A percentile compares a stretch with the other conserved stretches of the same genome.
These are phyloP conservation scores for Scaptodrosophila latifasciaeformis DNA, from an alignment of 2,888 invertebrate species.

Conservation along the genomic window DNA sequence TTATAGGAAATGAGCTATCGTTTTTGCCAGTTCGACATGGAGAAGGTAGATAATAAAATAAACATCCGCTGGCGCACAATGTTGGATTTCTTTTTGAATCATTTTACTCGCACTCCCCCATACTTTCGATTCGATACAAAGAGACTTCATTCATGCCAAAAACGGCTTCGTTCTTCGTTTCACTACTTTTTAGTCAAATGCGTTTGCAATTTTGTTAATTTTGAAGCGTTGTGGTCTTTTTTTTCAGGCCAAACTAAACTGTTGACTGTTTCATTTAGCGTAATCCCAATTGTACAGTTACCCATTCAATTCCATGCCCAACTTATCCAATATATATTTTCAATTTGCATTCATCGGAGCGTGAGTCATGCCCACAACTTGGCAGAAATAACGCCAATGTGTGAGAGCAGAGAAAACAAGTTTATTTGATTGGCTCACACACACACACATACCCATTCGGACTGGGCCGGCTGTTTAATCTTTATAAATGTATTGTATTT, in stretches of 20 bases:
- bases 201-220: constrained; percentile 13
- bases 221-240: not conserved
- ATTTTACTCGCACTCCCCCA: too few relatives aligned
- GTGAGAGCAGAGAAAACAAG: constrained; percentile 28
- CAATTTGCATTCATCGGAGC: constrained; percentile 32
- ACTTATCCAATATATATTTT: constrained; percentile 12
- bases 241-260: too few relatives aligned
- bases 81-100: not conserved
- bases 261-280: constrained; percentile 30
- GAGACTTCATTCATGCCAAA: constrained; percentile 18
- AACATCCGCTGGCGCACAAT: constrained; percentile 1
- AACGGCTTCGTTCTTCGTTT: constrained; percentile 9
- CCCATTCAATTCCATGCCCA: not conserved
- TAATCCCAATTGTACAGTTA: too few relatives aligned
- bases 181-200: constrained; percentile 2
- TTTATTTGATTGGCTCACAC: constrained; percentile 14
- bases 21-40: not conserved
- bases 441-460: too few relatives aligned
- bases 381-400: not conserved
- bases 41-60: constrained; percentile 3
- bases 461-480: constrained; percentile 19
- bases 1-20: too few relatives aligned
- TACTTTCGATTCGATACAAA: too few relatives aligned
- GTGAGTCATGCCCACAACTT: constrained; percentile 4
- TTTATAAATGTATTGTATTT: constrained; percentile 20